These are phyloP conservation scores for Polylopha cassiicola DNA, from an alignment of 2,888 invertebrate species.

Conservation along the genomic window DNA sequence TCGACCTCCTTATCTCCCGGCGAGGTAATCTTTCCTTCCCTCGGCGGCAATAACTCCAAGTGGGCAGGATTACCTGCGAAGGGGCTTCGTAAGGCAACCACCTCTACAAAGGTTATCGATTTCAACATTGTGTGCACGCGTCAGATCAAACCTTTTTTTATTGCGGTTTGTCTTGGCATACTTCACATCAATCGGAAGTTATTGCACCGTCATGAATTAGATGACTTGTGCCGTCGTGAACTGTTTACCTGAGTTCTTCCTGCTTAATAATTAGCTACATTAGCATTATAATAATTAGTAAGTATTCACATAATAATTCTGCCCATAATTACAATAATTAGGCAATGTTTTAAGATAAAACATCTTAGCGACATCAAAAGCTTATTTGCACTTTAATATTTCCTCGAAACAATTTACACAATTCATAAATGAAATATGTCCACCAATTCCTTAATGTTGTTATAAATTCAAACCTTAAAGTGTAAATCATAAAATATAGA, in stretches of 20 bases:
- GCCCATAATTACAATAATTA: too few relatives aligned
- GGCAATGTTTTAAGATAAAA: too few relatives aligned
- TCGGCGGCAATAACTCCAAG: conserved; percentile 76
- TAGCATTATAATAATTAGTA: too few relatives aligned
- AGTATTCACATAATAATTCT: neutral
- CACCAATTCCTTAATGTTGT: conserved; percentile 28
- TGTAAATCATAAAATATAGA: conserved; percentile 60
- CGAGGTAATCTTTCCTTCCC: conserved; percentile 78
- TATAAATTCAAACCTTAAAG: conserved; percentile 37
- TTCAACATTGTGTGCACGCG: conserved; percentile 65
- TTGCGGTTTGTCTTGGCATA: conserved; percentile 41
- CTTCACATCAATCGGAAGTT: conserved; percentile 18
- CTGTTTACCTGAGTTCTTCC: too few relatives aligned
- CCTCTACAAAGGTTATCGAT: conserved; percentile 73
- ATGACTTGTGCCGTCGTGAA: neutral
- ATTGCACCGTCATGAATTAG: conserved; percentile 4
- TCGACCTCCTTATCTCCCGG: conserved; percentile 76
- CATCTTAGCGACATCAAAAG: too few relatives aligned
- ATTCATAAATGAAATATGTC: conserved; percentile 5
- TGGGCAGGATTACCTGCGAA: conserved; percentile 77
- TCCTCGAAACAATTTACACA: neutral
- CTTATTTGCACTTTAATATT: too few relatives aligned
- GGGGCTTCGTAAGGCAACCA: conserved; percentile 70
- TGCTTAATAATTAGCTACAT: too few relatives aligned
- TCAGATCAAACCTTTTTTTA: conserved; percentile 47